phyloP scores from a whole-genome alignment of 2,797 vertebrate species.

The Myripristis murdjan region DNA sequence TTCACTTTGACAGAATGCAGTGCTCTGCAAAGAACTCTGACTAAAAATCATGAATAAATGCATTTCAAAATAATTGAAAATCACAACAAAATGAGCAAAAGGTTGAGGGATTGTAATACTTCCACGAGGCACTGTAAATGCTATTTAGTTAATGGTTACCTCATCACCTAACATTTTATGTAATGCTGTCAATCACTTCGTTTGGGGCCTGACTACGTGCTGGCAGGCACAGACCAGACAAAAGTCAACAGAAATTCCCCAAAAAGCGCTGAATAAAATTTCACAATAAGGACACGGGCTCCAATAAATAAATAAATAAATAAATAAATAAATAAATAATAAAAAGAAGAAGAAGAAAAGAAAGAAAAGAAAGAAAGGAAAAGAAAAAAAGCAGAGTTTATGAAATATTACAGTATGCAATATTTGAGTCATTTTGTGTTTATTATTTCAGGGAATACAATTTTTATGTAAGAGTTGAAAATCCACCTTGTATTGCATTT shows the following conservation, averaged over 20 bases:
- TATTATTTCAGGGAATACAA: conserved; percentile 24
- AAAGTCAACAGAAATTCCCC: background rate
- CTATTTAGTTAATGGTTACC: conserved; percentile 30
- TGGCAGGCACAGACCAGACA: conserved; percentile 12
- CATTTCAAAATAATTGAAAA: conserved; percentile 30
- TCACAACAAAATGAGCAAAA: conserved; percentile 21
- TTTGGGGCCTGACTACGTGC: conserved; percentile 21
- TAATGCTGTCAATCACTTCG: conserved; percentile 12
- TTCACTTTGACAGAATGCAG: too few species aligned
- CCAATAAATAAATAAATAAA: too few species aligned
- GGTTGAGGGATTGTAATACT: conserved; percentile 26
- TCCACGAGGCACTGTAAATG: conserved; percentile 28
- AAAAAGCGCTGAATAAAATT: conserved; percentile 26
- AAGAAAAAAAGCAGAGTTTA: conserved; percentile 7
- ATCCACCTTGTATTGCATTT: conserved; percentile 18
- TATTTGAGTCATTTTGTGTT: conserved; percentile 17
- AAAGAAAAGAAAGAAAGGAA: too few species aligned
- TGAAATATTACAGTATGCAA: conserved; percentile 16
- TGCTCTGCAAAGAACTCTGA: conserved; percentile 26
- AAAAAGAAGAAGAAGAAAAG: too few species aligned
- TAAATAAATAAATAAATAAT: too few species aligned
- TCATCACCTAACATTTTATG: conserved; percentile 7
- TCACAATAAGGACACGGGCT: background rate
- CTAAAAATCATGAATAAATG: conserved; percentile 14
- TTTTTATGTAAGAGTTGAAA: conserved; percentile 20